Evolutionary conservation across 2,888 invertebrate species (phyloP), one percentile per base, ranked within the genome.

Genomic region (Apodemia hepburni): DNA sequence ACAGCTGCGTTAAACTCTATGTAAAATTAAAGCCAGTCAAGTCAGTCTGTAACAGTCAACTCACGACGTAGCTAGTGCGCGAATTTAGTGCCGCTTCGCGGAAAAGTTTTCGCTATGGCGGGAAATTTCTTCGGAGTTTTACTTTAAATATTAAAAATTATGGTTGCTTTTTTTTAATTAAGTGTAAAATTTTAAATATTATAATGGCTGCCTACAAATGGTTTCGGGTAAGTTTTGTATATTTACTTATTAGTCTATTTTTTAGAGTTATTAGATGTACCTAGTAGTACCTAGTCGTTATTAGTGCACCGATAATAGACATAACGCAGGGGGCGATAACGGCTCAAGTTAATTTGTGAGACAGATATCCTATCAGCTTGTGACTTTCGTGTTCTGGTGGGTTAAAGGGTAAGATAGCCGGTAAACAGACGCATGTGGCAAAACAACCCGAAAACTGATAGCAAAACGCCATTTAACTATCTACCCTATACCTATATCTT

Each of bases 61-160:
- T 74, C 72, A 61, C 70, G 72, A 62, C 69, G 75, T 68, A 65
- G 74, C 76, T 78, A 78, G 84, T 75, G 75, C 73, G 71, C 67
- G 49, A 67, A 64, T 65, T 66, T 66, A 58, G 63, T 61, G 68
- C 68, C 74, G 75, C 75, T 69, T 69, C 80, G 84, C 86, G 87
- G 77, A 75, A 79, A 87, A 85, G 78, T 87, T 87, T 79, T 74
- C 80, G 80, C 64, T 66, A 85, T 87, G 86, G 81, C 84, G 85
- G 80, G 82, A 84, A 85, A 80, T 75, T 74, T 69, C 68, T 70
- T 66, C 63, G 58, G 45, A 29, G 38, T 58, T 49, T 54, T 63
- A 45, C n/a, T n/a, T 29, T 62, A 63, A 65, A 60, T 63, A 47
- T 49, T 60, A 33, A n/a, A 45, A 45, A 45, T 45, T 6, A 7